Percentiles rank a stretch among this genome's conserved stretches.
Evolutionary conservation across 2,113 vertebrate genomes (phyloP).

Genomic region (Ciconia stormi): DNA sequence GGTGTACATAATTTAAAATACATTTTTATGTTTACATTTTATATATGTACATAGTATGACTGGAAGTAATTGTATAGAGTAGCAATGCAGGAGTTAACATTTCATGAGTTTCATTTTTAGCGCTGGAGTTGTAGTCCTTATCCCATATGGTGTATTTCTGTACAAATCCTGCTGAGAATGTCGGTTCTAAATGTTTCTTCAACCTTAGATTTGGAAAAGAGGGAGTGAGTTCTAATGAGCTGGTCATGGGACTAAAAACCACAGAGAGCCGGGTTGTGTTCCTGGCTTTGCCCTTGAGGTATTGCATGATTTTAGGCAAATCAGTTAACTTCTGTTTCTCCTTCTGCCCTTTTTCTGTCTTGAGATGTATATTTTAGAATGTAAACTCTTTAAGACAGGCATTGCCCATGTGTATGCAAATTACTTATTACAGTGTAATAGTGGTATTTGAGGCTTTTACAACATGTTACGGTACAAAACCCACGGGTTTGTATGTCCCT

Average conservation of each 20-base stretch:
- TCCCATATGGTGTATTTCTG: neutral
- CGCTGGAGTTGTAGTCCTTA: neutral
- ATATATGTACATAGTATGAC: neutral
- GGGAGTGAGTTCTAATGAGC: neutral
- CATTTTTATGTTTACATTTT: neutral
- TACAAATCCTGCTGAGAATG: neutral
- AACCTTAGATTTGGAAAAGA: neutral
- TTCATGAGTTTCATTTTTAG: neutral
- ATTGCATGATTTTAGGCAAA: neutral
- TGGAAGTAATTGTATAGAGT: neutral
- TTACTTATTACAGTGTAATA: accelerated
- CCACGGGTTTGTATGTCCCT: neutral
- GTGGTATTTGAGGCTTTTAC: neutral
- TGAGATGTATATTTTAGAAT: accelerated
- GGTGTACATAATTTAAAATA: neutral
- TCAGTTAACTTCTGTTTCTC: neutral
- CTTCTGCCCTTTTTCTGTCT: neutral
- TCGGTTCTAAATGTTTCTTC: neutral
- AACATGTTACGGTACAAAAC: neutral
- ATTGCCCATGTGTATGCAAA: accelerated
- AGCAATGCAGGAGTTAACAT: neutral
- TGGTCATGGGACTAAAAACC: neutral
- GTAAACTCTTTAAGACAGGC: neutral
- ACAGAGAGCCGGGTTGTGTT: neutral
- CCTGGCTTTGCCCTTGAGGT: neutral